A percentile compares a stretch with the other conserved stretches of the same genome.
phyloP scores from a whole-genome alignment of 2,888 invertebrate species.

The Caenorhabditis imperialis region DNA sequence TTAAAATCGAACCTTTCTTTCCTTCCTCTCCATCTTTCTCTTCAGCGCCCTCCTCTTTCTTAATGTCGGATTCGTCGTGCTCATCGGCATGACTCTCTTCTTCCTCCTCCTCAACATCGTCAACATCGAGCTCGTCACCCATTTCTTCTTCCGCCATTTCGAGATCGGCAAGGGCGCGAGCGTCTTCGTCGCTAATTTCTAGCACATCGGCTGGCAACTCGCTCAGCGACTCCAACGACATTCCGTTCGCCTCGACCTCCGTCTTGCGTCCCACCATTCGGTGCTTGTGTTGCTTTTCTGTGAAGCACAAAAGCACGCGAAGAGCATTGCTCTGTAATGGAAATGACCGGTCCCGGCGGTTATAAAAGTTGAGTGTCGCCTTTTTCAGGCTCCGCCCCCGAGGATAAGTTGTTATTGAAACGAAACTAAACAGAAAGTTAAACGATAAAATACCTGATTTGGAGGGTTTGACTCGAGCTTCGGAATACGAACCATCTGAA shows the following conservation, averaged over 20 bases:
- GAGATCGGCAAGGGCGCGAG: constrained; percentile 29
- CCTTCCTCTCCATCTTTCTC: constrained; percentile 12
- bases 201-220: constrained; percentile 43
- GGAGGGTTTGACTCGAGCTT: constrained; percentile 35
- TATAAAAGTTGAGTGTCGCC: background rate
- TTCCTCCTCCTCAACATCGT: constrained; percentile 19
- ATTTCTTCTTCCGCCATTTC: constrained; percentile 48
- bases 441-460: constrained; percentile 40
- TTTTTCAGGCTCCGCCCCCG: too few species aligned
- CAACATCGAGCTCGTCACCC: too few species aligned
- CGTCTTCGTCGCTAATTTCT: constrained; percentile 42
- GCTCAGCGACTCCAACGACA: constrained; percentile 46
- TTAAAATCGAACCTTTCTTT: constrained; percentile 30
- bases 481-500: constrained; percentile 57
- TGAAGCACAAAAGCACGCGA: constrained; percentile 61
- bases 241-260: constrained; percentile 34
- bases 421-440: background rate
- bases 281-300: constrained; percentile 62
- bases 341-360: background rate
- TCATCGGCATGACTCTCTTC: constrained; percentile 33
- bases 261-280: constrained; percentile 61
- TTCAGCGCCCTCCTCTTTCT: constrained; percentile 11
- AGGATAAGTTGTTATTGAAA: too few species aligned
- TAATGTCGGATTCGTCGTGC: constrained; percentile 16
- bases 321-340: constrained; percentile 59